A percentile compares a stretch with the other conserved stretches of the same genome.
Conservation (phyloP, 2,113 vertebrate genomes). For the Platanista minor region DNA sequence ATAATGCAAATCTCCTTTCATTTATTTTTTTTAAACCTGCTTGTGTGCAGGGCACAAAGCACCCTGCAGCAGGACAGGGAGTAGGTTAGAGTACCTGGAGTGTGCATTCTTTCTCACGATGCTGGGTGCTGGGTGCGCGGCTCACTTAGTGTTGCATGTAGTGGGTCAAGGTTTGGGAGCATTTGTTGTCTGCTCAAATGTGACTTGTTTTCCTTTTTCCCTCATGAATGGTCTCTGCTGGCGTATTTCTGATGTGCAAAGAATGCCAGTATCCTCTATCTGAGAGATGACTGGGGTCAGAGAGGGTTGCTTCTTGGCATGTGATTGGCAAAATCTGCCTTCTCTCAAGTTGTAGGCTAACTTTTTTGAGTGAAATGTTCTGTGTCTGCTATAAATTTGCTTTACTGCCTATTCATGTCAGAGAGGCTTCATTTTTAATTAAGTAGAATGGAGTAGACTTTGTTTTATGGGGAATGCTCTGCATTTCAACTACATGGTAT, state of each 20-base stretch:
- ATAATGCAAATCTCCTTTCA: conserved; percentile 84
- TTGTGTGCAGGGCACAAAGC: conserved; percentile 77
- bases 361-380: conserved; percentile 86
- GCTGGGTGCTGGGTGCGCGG: conserved; percentile 81
- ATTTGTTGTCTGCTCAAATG: conserved; percentile 85
- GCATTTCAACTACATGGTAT: conserved; percentile 75
- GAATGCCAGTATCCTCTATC: conserved; percentile 85
- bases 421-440: conserved; percentile 86
- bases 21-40: conserved; percentile 78
- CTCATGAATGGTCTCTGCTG: conserved; percentile 87
- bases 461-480: conserved; percentile 79
- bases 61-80: conserved; percentile 78
- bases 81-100: conserved; percentile 79
- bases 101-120: conserved; percentile 74
- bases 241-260: conserved; percentile 87
- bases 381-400: conserved; percentile 84
- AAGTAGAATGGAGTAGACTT: conserved; percentile 79
- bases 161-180: conserved; percentile 84
- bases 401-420: conserved; percentile 87
- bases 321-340: conserved; percentile 88
- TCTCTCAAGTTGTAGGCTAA: conserved; percentile 87
- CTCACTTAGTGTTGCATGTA: conserved; percentile 84
- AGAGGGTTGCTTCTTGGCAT: conserved; percentile 85
- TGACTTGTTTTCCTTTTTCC: conserved; percentile 88
- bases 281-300: conserved; percentile 85